phyloP scores from a whole-genome alignment of 2,113 vertebrate species.

The Orcinus orca region DNA sequence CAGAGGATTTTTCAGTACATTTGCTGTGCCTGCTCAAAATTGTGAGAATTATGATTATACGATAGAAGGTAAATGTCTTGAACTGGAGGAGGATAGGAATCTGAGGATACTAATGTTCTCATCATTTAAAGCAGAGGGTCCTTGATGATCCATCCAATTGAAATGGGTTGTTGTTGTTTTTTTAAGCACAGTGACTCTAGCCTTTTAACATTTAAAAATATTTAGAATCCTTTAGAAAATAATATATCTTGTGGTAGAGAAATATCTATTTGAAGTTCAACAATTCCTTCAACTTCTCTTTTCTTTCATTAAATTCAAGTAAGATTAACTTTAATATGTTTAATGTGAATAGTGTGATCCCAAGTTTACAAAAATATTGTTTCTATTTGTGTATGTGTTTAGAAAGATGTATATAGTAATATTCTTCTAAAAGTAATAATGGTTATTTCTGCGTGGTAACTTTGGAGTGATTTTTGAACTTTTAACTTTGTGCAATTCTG shows the following conservation, averaged over 20 bases:
- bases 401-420: not conserved
- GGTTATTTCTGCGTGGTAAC: not conserved
- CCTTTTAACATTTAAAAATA: not conserved
- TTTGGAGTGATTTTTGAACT: not conserved
- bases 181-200: not conserved
- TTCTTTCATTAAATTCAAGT: not conserved
- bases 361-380: not conserved
- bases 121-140: not conserved
- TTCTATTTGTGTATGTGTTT: not conserved
- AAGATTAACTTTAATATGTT: slow-evolving; percentile 23
- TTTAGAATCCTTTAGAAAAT: slow-evolving; percentile 8
- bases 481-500: not conserved
- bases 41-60: not conserved
- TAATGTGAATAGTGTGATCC: not conserved
- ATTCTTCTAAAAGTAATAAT: not conserved
- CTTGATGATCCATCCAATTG: not conserved
- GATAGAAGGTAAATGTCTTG: not conserved
- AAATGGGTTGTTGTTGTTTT: not conserved
- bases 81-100: not conserved
- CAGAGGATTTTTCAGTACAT: not conserved
- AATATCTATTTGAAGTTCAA: not conserved
- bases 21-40: not conserved
- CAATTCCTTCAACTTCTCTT: not conserved
- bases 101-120: not conserved
- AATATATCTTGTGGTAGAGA: not conserved